Evolutionary conservation across 2,797 vertebrate genomes (phyloP).

Genomic region (Leptatherina wallacei): DNA sequence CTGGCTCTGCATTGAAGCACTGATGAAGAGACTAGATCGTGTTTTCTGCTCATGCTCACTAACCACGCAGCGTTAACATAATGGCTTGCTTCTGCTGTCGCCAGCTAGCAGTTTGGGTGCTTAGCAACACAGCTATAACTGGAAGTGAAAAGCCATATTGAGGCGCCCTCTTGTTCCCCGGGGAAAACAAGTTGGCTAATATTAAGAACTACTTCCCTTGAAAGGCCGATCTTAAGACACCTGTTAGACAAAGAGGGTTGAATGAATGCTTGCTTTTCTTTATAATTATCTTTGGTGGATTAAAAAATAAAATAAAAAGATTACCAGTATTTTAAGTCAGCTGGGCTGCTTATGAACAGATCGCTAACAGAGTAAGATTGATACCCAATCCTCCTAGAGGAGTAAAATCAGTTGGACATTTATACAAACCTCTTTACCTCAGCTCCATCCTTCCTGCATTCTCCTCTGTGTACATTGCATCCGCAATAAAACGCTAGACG

Average conservation of each 20-base stretch:
- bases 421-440: conserved; percentile 36
- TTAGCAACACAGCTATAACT: conserved; percentile 89
- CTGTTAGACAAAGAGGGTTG: conserved; percentile 34
- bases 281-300: conserved; percentile 40
- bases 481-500: conserved; percentile 69
- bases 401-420: conserved; percentile 37
- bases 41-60: conserved; percentile 83
- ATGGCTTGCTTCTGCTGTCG: conserved; percentile 45
- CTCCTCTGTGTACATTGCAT: conserved; percentile 59
- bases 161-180: conserved; percentile 49
- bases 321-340: conserved; percentile 40
- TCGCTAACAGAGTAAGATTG: conserved; percentile 12
- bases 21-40: conserved; percentile 84
- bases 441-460: conserved; percentile 30
- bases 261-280: conserved; percentile 10
- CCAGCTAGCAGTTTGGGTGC: conserved; percentile 82
- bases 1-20: conserved; percentile 32
- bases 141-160: conserved; percentile 56
- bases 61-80: conserved; percentile 86
- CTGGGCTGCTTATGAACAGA: conserved; percentile 21
- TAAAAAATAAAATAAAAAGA: conserved; percentile 36
- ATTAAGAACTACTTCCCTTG: conserved; percentile 43
- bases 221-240: conserved; percentile 44
- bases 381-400: conserved; percentile 28
- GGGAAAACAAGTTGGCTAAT: conserved; percentile 40